Evolutionary conservation across 2,797 vertebrate genomes (phyloP).

Genomic region (Telmatherina bonti): DNA sequence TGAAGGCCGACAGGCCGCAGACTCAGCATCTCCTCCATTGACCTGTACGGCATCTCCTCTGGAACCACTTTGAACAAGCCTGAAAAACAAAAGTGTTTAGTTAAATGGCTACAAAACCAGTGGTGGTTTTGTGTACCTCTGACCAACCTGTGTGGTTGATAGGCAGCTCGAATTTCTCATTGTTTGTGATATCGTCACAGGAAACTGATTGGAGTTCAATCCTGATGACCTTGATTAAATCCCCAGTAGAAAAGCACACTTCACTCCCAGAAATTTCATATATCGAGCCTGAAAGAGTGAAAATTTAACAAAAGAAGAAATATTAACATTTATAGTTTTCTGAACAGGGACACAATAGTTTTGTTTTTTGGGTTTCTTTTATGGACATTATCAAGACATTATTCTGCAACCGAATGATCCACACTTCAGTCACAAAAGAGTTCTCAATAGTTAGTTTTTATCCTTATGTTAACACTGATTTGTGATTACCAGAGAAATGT

Average conservation of each 20-base stretch:
- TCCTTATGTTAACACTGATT: not conserved
- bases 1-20: slow-evolving; percentile 60
- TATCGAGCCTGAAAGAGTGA: slow-evolving; percentile 84
- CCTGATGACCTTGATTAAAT: slow-evolving; percentile 87
- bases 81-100: slow-evolving; percentile 60
- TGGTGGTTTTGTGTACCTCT: not conserved
- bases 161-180: slow-evolving; percentile 81
- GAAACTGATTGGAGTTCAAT: slow-evolving; percentile 79
- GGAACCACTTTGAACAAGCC: slow-evolving; percentile 83
- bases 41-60: slow-evolving; percentile 57
- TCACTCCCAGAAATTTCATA: slow-evolving; percentile 92
- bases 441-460: not conserved
- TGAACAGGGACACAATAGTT: not conserved
- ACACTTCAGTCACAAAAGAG: slow-evolving; percentile 1
- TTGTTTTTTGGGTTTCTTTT: not conserved
- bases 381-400: not conserved
- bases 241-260: slow-evolving; percentile 92
- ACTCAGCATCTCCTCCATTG: slow-evolving; percentile 81
- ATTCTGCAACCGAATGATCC: not conserved
- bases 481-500: not conserved
- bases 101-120: not conserved
- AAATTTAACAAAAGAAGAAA: not conserved
- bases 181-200: slow-evolving; percentile 77
- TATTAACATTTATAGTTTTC: not conserved
- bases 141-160: slow-evolving; percentile 74